phyloP scores from a whole-genome alignment of 2,888 invertebrate genomes.

The Tenthredo distinguenda region DNA sequence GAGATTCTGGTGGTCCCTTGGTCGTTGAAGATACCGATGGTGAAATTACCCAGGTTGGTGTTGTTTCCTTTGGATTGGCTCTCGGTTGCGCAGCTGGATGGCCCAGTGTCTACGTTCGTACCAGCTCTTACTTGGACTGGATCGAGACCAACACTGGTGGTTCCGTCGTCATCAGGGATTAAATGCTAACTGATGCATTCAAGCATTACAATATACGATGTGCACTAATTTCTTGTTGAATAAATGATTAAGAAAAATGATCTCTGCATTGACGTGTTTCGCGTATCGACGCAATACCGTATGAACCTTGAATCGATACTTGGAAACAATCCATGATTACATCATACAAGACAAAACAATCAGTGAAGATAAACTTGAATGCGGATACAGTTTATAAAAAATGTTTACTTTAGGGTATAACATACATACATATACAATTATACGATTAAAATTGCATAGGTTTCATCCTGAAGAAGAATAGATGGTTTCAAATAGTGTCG shows the following conservation, averaged over 20 bases:
- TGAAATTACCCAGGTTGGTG: slow-evolving; percentile 62
- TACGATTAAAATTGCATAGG: background rate
- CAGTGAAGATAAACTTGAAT: background rate
- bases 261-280: background rate
- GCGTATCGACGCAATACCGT: background rate
- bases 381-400: background rate
- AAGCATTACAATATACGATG: background rate
- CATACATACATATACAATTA: background rate
- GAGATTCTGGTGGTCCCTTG: slow-evolving; percentile 72
- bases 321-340: background rate
- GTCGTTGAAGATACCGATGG: slow-evolving; percentile 57
- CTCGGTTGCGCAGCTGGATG: slow-evolving; percentile 66
- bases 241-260: background rate
- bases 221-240: background rate
- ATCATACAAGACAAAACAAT: background rate
- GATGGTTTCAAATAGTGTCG: background rate
- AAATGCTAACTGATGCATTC: background rate
- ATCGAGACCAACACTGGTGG: slow-evolving; percentile 58
- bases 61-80: slow-evolving; percentile 66
- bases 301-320: background rate
- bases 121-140: slow-evolving; percentile 65
- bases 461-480: background rate
- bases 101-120: slow-evolving; percentile 68
- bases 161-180: background rate
- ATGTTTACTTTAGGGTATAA: background rate